Base-by-base conservation (phyloP, 2,113 vertebrate genomes). In the Acrocephalus arundinaceus region DNA sequence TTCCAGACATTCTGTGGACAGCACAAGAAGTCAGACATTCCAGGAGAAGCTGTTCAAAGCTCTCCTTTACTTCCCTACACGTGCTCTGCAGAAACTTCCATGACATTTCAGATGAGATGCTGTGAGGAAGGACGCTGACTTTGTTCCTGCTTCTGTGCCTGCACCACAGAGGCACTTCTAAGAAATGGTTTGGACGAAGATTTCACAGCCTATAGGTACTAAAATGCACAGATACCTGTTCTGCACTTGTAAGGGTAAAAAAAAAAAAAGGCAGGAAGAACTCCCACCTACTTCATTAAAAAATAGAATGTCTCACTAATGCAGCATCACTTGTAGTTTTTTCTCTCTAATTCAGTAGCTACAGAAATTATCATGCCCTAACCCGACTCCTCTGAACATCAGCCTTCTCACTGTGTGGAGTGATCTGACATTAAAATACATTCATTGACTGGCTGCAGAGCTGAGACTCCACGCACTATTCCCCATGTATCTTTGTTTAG, bases 401-500 rank as follows among this genome's bases (percentile, higher is more conserved):
- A 89, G 73, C 75, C 46, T 93, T 74, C 81, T 89, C 57, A 16
- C 55, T 80, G 79, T 65, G 73, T 82, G 45, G 57, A 55, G 43
- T 35, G 23, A 31, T 81, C 78, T 94, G 86, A 90, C 91, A 95
- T 86, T 90, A 92, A 94, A 94, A 96, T 45, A 75, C 84, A 58
- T 54, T 52, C 89, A 92, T 61, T 91, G 97, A 84, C 52, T 62
- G 77, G 66, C 75, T 93, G 84, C 94, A 96, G 96, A 94, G 51
- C 80, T 62, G 81, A 96, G 52, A 61, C 96, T 78, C 67, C 70
- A 81, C 15, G 6, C 93, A 51, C 62, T 95, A 82, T 95, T 97
- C 84, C 93, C 89, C 59, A 68, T 70, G 59, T 83, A 91, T 95
- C 91, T 96, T 97, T 98, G 92, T 97, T 98, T 97, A 78, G 94